Evolutionary conservation across 2,888 invertebrate genomes (phyloP).

Genomic region (Stenurella melanura): DNA sequence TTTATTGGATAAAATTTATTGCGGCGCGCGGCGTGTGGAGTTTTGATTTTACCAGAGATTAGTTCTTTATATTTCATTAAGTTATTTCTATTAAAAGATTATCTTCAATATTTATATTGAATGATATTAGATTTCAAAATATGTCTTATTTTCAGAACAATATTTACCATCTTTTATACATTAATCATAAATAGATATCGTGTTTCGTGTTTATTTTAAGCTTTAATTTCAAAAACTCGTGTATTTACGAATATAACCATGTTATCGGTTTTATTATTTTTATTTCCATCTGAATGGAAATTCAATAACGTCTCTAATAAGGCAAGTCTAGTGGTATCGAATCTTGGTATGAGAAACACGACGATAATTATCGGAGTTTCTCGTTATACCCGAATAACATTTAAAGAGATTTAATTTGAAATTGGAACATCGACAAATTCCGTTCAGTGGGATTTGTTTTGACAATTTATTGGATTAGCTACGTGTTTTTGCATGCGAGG

Average conservation of each 20-base stretch:
- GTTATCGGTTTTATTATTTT: background rate
- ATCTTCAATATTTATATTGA: too few relatives aligned
- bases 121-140: background rate
- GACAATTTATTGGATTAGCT: slow-evolving; percentile 34
- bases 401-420: slow-evolving; percentile 31
- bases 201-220: background rate
- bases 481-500: slow-evolving; percentile 31
- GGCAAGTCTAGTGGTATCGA: slow-evolving; percentile 17
- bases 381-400: slow-evolving; percentile 28
- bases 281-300: slow-evolving; percentile 18
- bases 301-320: slow-evolving; percentile 20
- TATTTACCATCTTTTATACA: background rate
- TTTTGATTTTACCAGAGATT: too few relatives aligned
- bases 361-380: slow-evolving; percentile 33
- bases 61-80: too few relatives aligned
- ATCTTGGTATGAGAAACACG: slow-evolving; percentile 26
- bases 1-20: too few relatives aligned
- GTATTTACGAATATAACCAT: background rate
- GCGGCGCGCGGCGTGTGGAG: too few relatives aligned
- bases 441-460: slow-evolving; percentile 32
- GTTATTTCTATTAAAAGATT: too few relatives aligned
- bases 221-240: background rate
- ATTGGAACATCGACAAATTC: slow-evolving; percentile 32
- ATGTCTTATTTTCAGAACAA: background rate
- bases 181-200: background rate